These are phyloP conservation scores for Sphenopsis melanotis DNA, from an alignment of 2,797 vertebrate genomes.

Conservation along the genomic window DNA sequence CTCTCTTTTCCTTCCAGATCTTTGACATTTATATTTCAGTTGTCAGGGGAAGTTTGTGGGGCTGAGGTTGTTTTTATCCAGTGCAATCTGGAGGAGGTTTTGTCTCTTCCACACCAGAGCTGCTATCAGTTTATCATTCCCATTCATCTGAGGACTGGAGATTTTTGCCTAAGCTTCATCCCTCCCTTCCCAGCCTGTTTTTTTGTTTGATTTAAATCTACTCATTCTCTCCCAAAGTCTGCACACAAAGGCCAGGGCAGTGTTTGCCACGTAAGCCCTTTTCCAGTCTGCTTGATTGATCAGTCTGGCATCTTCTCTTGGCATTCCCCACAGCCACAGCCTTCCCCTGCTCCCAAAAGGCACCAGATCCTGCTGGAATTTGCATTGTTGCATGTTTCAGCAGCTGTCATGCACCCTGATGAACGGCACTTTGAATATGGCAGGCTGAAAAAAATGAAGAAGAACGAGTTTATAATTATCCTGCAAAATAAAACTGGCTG, in stretches of 20 bases:
- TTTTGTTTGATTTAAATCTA: constrained; percentile 45
- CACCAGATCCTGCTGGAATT: not conserved
- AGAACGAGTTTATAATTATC: not conserved
- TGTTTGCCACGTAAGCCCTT: constrained; percentile 7
- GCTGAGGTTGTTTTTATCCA: not conserved
- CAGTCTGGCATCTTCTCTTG: constrained; percentile 42
- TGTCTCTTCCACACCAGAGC: not conserved
- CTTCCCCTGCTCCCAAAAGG: not conserved
- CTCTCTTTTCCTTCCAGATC: not conserved
- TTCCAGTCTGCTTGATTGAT: constrained; percentile 55
- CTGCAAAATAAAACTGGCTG: not conserved
- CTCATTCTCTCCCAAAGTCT: constrained; percentile 38
- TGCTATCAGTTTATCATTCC: not conserved
- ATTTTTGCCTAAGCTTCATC: constrained; percentile 2
- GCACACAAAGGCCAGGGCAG: constrained; percentile 30
- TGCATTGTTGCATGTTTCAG: not conserved
- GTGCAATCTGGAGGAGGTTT: not conserved
- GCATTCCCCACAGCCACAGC: not conserved
- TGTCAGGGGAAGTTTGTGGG: not conserved
- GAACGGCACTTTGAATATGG: not conserved
- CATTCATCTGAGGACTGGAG: not conserved
- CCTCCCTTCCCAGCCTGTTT: not conserved
- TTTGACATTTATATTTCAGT: not conserved
- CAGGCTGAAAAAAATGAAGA: not conserved
- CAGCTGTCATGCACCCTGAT: not conserved